Base-by-base conservation (phyloP, 2,888 invertebrate species). In the Drosophila pegasa region DNA sequence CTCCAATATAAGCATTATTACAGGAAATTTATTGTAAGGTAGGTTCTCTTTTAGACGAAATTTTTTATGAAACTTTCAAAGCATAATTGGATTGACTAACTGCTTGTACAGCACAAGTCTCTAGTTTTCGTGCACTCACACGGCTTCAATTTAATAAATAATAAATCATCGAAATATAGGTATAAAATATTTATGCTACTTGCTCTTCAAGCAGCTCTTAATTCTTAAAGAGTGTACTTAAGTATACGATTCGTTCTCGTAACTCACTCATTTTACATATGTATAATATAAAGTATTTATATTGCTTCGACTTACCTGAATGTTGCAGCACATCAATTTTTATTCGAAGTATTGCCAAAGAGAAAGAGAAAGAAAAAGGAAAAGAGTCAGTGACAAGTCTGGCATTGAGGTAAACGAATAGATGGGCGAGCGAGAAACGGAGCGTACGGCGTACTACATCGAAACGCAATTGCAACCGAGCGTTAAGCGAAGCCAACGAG, bases 401-500 rank as follows among this genome's bases (percentile, higher is more conserved):
- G 27, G 22, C 50, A 27, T 37, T 14, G n/a, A 38, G 0, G 9
- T 4, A 25, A 16, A 33, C 4, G 22, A 12, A n/a, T 16, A 16
- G 10, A 31, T 22, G 12, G 33, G 12, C 2, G 10, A 37, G 10
- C 8, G 37, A n/a, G 16, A 10, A 9, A 7, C 2, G 16, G 20
- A 43, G 29, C 16, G 56, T 51, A 20, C 18, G 37, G 20, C 9
- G 20, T 10, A 29, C 14, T 40, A 62, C 29, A 50, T 47, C 31
- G 25, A 58, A 33, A 56, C n/a, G 37, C 54, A 59, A 61, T 37
- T 61, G 69, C 50, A 55, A 14, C 41, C 48, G 48, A 56, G 68
- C 75, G 29, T 37, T 29, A 73, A 74, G 75, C 75, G 29, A 52
- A 51, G 48, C 60, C 71, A 47, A 66, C 65, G 47, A 58, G 65